Conservation (phyloP, 2,888 invertebrate species). For the Hesperia comma region DNA sequence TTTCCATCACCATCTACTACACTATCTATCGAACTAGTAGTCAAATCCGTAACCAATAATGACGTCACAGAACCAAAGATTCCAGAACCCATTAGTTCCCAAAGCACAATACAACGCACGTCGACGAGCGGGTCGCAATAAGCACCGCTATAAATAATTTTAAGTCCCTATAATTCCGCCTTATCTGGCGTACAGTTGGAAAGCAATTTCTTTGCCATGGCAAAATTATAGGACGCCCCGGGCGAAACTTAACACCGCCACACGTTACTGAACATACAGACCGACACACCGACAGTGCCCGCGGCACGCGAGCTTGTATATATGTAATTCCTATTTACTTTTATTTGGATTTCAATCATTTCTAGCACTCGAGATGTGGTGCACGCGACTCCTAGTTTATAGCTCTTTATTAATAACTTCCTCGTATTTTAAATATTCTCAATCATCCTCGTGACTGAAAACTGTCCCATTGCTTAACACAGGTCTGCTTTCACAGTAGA, state of each 20-base stretch:
- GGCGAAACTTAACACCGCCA: slow-evolving; percentile 57
- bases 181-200: slow-evolving; percentile 55
- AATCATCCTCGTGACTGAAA: background rate
- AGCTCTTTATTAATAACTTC: too few relatives aligned
- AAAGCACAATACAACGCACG: slow-evolving; percentile 1
- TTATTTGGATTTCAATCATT: slow-evolving; percentile 3
- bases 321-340: slow-evolving; percentile 14
- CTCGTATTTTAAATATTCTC: background rate
- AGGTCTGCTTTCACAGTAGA: too few relatives aligned
- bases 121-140: slow-evolving; percentile 34
- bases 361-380: background rate
- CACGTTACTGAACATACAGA: slow-evolving; percentile 47
- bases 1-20: too few relatives aligned
- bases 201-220: slow-evolving; percentile 64
- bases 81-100: background rate
- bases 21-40: too few relatives aligned
- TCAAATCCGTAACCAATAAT: background rate
- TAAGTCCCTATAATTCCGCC: slow-evolving; percentile 61
- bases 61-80: background rate
- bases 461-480: too few relatives aligned
- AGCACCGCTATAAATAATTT: slow-evolving; percentile 50
- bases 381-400: background rate
- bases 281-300: slow-evolving; percentile 15
- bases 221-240: slow-evolving; percentile 59
- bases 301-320: slow-evolving; percentile 17